phyloP scores from a whole-genome alignment of 2,888 invertebrate genomes.

The Ischnura elegans region DNA sequence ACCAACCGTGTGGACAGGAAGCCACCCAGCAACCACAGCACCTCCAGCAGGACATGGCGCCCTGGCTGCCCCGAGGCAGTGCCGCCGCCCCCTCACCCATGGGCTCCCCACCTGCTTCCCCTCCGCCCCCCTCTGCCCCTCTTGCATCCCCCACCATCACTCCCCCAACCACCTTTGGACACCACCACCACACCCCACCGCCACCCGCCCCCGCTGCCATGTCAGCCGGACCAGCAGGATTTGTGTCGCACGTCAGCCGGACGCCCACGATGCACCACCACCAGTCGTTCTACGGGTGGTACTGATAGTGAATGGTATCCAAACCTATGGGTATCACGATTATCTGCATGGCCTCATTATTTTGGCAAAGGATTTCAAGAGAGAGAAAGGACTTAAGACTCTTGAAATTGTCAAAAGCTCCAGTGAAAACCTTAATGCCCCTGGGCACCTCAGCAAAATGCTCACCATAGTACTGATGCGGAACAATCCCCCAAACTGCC shows the following conservation, averaged over 20 bases:
- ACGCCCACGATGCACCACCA: conserved; percentile 53
- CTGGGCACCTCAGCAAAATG: too few species aligned
- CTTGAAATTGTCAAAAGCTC: too few species aligned
- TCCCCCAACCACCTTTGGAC: background rate
- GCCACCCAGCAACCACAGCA: conserved; percentile 28
- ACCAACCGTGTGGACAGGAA: background rate
- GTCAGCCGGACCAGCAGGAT: conserved; percentile 48
- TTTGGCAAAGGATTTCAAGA: background rate
- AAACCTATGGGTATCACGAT: background rate
- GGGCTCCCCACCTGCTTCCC: conserved; percentile 37
- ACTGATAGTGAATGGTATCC: background rate
- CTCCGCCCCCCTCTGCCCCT: conserved; percentile 28
- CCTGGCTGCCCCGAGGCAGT: conserved; percentile 40
- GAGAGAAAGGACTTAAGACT: background rate
- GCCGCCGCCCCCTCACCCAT: conserved; percentile 13
- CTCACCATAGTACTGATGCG: too few species aligned
- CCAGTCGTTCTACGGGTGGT: conserved; percentile 63
- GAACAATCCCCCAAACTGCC: too few species aligned
- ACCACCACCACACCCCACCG: conserved; percentile 15
- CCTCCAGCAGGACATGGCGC: conserved; percentile 45
- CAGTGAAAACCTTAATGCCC: too few species aligned
- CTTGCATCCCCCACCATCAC: conserved; percentile 9
- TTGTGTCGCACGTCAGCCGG: conserved; percentile 49
- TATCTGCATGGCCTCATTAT: background rate
- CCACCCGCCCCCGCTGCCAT: background rate